Evolutionary conservation across 2,888 invertebrate genomes (phyloP).

Genomic region (Heliconius ismenius): DNA sequence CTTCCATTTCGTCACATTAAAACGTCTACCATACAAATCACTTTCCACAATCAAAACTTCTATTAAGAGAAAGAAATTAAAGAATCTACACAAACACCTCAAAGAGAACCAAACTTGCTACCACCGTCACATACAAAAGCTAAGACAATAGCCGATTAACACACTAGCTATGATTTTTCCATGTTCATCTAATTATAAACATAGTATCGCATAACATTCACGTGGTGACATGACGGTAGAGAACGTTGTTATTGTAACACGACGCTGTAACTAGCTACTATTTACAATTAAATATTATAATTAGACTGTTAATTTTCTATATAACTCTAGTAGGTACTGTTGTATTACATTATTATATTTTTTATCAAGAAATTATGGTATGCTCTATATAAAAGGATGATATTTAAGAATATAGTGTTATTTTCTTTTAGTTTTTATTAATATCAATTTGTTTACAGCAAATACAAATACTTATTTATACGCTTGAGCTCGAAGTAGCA

Average conservation of each 20-base stretch:
- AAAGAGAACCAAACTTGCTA: background rate
- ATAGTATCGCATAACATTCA: conserved; percentile 31
- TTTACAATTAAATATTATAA: conserved; percentile 20
- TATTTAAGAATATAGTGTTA: background rate
- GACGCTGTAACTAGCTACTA: conserved; percentile 21
- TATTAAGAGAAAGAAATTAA: background rate
- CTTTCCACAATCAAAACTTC: background rate
- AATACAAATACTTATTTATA: background rate
- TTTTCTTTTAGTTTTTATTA: background rate
- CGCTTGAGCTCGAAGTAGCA: background rate
- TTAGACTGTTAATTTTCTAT: conserved; percentile 15
- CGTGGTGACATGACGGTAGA: conserved; percentile 23
- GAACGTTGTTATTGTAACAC: conserved; percentile 23
- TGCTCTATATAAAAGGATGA: background rate
- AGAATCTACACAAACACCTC: background rate
- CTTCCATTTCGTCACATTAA: background rate
- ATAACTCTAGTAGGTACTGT: background rate
- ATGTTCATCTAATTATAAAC: conserved; percentile 27
- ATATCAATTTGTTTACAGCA: background rate
- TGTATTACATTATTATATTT: conserved; percentile 13
- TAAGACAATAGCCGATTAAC: background rate
- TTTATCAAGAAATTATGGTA: background rate
- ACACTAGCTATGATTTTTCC: conserved; percentile 12
- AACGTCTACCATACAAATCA: too few species aligned
- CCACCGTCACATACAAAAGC: background rate